Conservation (phyloP, 2,797 vertebrate species). For the Sparidentex hasta region DNA sequence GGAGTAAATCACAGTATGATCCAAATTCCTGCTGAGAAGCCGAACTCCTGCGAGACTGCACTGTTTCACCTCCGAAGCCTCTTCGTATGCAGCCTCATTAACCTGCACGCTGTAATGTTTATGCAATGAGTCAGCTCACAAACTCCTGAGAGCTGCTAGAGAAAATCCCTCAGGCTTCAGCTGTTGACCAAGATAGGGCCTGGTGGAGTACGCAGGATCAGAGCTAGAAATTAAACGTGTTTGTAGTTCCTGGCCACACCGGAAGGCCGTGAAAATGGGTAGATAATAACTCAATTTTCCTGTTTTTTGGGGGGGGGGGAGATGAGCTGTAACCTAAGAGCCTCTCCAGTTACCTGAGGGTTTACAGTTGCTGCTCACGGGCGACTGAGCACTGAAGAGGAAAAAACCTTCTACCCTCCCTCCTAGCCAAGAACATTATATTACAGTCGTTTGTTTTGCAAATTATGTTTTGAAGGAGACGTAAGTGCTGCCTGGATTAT, state of each 20-base stretch:
- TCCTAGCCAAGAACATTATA: too few relatives aligned
- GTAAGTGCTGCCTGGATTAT: too few relatives aligned
- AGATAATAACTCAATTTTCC: too few relatives aligned
- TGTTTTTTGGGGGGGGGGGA: too few relatives aligned
- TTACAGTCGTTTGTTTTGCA: too few relatives aligned
- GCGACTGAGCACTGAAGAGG: too few relatives aligned
- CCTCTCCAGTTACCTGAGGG: too few relatives aligned
- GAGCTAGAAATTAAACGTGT: not conserved
- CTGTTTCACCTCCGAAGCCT: conserved; percentile 20
- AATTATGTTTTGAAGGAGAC: too few relatives aligned
- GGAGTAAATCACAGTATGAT: conserved; percentile 13
- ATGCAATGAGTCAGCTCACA: not conserved
- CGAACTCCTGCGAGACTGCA: not conserved
- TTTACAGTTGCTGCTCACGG: too few relatives aligned
- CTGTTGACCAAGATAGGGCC: not conserved
- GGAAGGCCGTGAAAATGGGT: not conserved
- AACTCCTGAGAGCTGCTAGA: not conserved
- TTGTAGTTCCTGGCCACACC: not conserved
- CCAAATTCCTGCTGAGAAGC: conserved; percentile 12
- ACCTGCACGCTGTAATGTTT: conserved; percentile 25
- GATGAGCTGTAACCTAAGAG: too few relatives aligned
- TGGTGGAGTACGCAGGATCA: not conserved
- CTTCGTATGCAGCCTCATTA: conserved; percentile 22
- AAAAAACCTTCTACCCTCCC: too few relatives aligned
- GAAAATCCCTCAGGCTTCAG: not conserved